Percentiles rank a stretch among this genome's conserved stretches.
phyloP scores from a whole-genome alignment of 2,113 vertebrate genomes.

The Burhinus bistriatus region DNA sequence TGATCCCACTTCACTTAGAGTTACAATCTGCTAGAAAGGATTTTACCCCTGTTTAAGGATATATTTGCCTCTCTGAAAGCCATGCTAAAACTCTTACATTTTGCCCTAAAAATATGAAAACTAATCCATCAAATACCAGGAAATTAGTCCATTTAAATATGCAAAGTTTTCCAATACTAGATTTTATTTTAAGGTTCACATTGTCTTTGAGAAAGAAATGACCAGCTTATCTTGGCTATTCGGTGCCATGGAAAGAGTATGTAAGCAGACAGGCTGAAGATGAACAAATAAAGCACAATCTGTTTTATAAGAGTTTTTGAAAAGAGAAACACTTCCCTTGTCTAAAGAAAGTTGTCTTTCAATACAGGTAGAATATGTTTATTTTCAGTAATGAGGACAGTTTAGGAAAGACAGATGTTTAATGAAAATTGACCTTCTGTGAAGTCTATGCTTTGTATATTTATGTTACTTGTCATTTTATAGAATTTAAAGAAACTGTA shows the following conservation, averaged over 20 bases:
- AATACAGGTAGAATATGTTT: not conserved
- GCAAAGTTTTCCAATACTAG: not conserved
- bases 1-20: not conserved
- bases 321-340: not conserved
- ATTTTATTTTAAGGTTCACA: not conserved
- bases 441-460: not conserved
- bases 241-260: not conserved
- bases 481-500: not conserved
- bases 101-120: not conserved
- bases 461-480: not conserved
- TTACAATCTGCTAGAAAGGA: not conserved
- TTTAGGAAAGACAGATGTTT: not conserved
- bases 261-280: not conserved
- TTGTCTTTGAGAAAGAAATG: not conserved
- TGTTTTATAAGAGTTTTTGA: not conserved
- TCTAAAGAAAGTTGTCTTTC: not conserved
- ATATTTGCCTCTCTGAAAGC: not conserved
- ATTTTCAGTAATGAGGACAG: not conserved
- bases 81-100: not conserved
- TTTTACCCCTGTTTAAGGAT: not conserved
- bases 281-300: not conserved
- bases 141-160: not conserved
- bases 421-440: not conserved
- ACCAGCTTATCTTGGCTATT: not conserved
- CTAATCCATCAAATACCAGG: not conserved